Evolutionary conservation across 2,113 vertebrate species (phyloP).

Genomic region (Coryphaenoides rupestris): DNA sequence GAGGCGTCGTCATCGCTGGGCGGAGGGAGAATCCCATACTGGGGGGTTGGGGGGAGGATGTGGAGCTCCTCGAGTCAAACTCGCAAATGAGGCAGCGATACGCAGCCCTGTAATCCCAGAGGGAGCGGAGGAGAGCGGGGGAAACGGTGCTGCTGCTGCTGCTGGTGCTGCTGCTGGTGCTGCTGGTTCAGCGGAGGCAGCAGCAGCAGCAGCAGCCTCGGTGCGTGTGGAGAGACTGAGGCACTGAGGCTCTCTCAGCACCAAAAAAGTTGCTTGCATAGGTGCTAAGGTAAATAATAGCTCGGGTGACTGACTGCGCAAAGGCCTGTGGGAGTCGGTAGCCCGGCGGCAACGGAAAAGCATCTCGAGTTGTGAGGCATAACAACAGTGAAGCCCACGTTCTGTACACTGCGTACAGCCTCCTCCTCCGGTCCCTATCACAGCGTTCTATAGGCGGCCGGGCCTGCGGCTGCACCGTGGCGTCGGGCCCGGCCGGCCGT

Average conservation of each 20-base stretch:
- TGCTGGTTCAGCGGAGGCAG: conserved; percentile 9
- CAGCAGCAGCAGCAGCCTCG: no score
- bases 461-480: no score
- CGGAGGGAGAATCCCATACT: conserved; percentile 38
- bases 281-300: conserved; percentile 35
- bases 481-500: no score
- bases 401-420: no score
- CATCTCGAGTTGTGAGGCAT: neutral
- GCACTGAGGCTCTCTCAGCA: neutral
- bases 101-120: neutral
- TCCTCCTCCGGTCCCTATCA: no score
- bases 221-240: conserved; percentile 29
- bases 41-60: conserved; percentile 20
- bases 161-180: conserved; percentile 11
- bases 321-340: conserved; percentile 9
- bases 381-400: no score
- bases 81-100: conserved; percentile 47
- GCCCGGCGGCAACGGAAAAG: neutral
- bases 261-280: conserved; percentile 37
- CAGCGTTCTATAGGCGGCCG: no score
- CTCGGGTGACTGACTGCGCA: conserved; percentile 11
- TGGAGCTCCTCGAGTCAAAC: conserved; percentile 49
- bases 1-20: conserved; percentile 9
- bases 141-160: neutral
- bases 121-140: conserved; percentile 15